These are phyloP conservation scores for Gonocerus acuteangulatus DNA, from an alignment of 2,888 invertebrate genomes.

Conservation along the genomic window DNA sequence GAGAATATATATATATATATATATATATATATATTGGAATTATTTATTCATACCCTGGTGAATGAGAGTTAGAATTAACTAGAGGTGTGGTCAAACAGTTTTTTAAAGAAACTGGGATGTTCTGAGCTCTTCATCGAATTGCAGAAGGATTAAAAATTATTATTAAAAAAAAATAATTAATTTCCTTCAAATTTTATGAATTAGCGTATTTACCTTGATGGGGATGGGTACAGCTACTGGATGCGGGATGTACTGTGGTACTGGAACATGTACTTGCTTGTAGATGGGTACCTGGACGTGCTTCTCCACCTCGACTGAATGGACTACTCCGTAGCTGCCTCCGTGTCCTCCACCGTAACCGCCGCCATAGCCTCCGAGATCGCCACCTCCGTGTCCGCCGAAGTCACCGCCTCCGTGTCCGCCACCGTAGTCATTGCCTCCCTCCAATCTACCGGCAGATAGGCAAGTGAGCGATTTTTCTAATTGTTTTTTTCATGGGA, in stretches of 20 bases:
- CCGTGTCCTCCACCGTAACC: conserved; percentile 6
- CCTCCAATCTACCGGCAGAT: conserved; percentile 12
- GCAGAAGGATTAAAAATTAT: too few relatives aligned
- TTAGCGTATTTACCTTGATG: conserved; percentile 33
- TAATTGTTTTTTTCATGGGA: too few relatives aligned
- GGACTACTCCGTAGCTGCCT: conserved; percentile 16
- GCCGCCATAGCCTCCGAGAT: conserved; percentile 14
- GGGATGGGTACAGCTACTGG: conserved; percentile 38
- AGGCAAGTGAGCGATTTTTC: too few relatives aligned
- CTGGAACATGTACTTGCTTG: conserved; percentile 32
- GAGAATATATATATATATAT: too few relatives aligned
- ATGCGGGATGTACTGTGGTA: conserved; percentile 31
- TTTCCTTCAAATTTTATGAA: too few relatives aligned
- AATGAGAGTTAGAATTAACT: too few relatives aligned
- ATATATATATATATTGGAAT: too few relatives aligned
- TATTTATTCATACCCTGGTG: too few relatives aligned
- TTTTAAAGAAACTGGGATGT: too few relatives aligned
- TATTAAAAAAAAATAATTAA: too few relatives aligned
- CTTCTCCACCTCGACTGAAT: conserved; percentile 33
- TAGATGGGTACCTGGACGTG: conserved; percentile 33
- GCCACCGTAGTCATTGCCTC: conserved; percentile 6
- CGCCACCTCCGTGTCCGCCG: conserved; percentile 18
- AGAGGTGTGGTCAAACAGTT: too few relatives aligned
- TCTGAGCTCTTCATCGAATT: too few relatives aligned
- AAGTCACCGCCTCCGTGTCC: conserved; percentile 1